These are phyloP conservation scores for Pachyrhynchus sulphureomaculatus DNA, from an alignment of 1,140 invertebrate genomes.

Conservation along the genomic window DNA sequence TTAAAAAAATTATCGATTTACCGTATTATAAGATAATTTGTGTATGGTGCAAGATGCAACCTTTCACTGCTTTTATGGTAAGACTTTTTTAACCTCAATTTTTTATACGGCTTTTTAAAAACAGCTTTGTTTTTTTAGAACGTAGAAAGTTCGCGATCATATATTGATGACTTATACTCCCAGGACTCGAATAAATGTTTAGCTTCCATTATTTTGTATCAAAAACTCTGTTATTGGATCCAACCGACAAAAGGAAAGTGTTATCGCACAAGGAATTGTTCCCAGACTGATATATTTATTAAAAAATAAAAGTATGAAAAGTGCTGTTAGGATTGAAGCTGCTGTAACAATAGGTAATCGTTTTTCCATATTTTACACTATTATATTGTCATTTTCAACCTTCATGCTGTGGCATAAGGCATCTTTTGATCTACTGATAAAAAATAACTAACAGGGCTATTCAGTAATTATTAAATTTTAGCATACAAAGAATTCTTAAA, in stretches of 20 bases:
- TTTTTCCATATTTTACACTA: background rate
- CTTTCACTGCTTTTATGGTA: slow-evolving; percentile 62
- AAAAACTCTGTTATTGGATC: slow-evolving; percentile 92
- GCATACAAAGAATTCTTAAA: too few relatives aligned
- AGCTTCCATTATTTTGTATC: slow-evolving; percentile 53
- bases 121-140: slow-evolving; percentile 62
- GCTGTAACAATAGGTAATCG: slow-evolving; percentile 60
- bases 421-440: too few relatives aligned
- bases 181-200: slow-evolving; percentile 69
- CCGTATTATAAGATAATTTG: too few relatives aligned
- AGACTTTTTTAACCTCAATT: slow-evolving; percentile 43
- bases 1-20: too few relatives aligned
- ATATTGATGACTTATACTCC: slow-evolving; percentile 81
- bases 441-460: too few relatives aligned
- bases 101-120: slow-evolving; percentile 18
- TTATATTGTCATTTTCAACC: too few relatives aligned
- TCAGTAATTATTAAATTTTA: too few relatives aligned
- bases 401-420: too few relatives aligned
- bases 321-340: slow-evolving; percentile 70
- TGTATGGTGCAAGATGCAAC: slow-evolving; percentile 52
- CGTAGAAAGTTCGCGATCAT: slow-evolving; percentile 79
- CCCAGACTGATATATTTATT: slow-evolving; percentile 79
- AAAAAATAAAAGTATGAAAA: slow-evolving; percentile 59
- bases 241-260: slow-evolving; percentile 82
- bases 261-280: slow-evolving; percentile 83